Evolutionary conservation across 2,888 invertebrate species (phyloP).

Genomic region (Craniophora ligustri): DNA sequence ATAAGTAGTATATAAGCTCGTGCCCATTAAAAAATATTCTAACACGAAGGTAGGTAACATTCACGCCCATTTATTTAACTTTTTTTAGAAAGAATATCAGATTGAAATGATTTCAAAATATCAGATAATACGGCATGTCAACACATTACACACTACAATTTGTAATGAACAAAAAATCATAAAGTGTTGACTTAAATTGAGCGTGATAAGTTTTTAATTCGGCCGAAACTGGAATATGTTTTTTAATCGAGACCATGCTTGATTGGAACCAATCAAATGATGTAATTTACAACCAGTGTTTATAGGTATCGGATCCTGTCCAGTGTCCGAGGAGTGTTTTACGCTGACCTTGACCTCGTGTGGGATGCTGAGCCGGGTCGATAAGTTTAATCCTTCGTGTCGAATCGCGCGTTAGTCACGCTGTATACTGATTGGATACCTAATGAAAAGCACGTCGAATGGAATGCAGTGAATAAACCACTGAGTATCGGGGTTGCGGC

Average conservation of each 20-base stretch:
- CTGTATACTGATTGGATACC: conserved; percentile 77
- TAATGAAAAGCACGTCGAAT: conserved; percentile 74
- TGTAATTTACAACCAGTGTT: conserved; percentile 79
- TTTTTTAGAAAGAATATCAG: conserved; percentile 44
- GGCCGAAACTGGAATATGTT: conserved; percentile 65
- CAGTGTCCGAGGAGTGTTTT: conserved; percentile 56
- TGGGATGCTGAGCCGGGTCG: conserved; percentile 54
- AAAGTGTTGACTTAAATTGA: conserved; percentile 70
- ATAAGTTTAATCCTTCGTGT: conserved; percentile 78
- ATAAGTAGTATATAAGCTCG: neutral
- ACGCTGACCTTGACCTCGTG: conserved; percentile 71
- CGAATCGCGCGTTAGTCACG: conserved; percentile 76
- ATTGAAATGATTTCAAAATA: conserved; percentile 44
- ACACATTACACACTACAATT: conserved; percentile 58
- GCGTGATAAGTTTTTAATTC: conserved; percentile 67
- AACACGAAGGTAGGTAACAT: conserved; percentile 5
- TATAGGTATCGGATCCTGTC: conserved; percentile 65
- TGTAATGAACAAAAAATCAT: conserved; percentile 56
- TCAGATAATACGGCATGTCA: conserved; percentile 55
- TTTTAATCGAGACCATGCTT: conserved; percentile 79
- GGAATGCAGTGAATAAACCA: conserved; percentile 63
- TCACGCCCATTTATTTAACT: conserved; percentile 41
- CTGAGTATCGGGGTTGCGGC: conserved; percentile 51
- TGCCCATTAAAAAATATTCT: conserved; percentile 8
- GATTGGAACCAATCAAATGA: conserved; percentile 86